Evolutionary conservation across 2,113 vertebrate species (phyloP).

Genomic region (Rattus rattus): DNA sequence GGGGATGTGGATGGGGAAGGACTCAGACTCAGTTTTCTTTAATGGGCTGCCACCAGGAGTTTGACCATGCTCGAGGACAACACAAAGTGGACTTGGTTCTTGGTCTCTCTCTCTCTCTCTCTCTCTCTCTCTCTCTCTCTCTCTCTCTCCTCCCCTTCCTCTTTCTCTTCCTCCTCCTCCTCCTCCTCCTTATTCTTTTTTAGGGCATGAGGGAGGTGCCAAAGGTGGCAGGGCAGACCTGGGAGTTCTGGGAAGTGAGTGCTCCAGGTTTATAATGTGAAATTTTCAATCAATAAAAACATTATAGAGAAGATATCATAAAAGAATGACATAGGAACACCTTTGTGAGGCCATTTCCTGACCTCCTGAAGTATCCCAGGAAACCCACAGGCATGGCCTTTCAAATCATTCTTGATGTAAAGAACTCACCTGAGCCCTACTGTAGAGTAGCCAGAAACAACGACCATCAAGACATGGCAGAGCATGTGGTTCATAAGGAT

Average conservation of each 20-base stretch:
- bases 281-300: neutral
- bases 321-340: neutral
- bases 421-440: neutral
- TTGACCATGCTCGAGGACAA: neutral
- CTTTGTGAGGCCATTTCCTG: neutral
- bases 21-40: neutral
- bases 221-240: neutral
- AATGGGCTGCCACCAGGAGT: neutral
- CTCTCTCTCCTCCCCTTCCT: no score
- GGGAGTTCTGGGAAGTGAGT: neutral
- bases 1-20: neutral
- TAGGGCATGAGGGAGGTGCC: neutral
- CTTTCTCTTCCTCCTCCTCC: no score
- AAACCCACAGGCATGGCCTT: neutral
- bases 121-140: no score
- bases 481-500: neutral
- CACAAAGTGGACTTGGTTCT: neutral
- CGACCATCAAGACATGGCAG: neutral
- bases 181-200: neutral
- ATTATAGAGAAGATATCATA: neutral
- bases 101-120: no score
- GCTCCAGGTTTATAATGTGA: neutral
- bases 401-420: neutral
- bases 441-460: neutral
- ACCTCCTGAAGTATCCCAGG: neutral